Percentiles rank a stretch among this genome's conserved stretches.
phyloP scores from a whole-genome alignment of 2,797 vertebrate genomes.

The Leptoclinus maculatus region DNA sequence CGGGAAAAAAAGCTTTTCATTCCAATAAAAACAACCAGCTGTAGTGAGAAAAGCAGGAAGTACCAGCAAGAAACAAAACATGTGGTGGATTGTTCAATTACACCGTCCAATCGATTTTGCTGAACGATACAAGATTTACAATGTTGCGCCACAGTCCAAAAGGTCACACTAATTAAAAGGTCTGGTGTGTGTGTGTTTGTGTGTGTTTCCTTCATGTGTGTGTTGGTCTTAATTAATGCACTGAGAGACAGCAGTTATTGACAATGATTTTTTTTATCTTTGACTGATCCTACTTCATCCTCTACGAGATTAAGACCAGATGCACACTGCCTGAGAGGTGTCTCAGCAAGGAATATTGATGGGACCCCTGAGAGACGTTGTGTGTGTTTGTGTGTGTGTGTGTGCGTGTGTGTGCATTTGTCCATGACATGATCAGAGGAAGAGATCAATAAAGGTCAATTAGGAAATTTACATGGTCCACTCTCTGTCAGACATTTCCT shows the following conservation, averaged over 20 bases:
- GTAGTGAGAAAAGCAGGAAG: conserved; percentile 1
- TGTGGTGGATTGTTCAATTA: background rate
- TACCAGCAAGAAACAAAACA: background rate
- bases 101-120: background rate
- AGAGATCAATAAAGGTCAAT: conserved; percentile 59
- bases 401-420: conserved; percentile 15
- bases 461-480: conserved; percentile 28
- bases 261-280: conserved; percentile 42
- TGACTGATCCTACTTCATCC: conserved; percentile 55
- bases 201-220: conserved; percentile 16
- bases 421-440: conserved; percentile 32
- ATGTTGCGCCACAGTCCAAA: conserved; percentile 10
- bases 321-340: conserved; percentile 65
- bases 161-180: conserved; percentile 38
- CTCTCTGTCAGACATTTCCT: conserved; percentile 24
- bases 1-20: background rate
- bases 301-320: conserved; percentile 69
- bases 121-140: background rate
- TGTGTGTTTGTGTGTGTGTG: conserved; percentile 5
- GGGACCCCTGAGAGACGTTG: conserved; percentile 30
- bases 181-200: conserved; percentile 5
- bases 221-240: conserved; percentile 60
- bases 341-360: conserved; percentile 65
- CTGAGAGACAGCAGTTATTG: conserved; percentile 49
- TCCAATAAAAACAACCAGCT: background rate